Evolutionary conservation across 2,797 vertebrate genomes (phyloP), one percentile per base, ranked within the genome.

Genomic region (Coracias cyanogaster): DNA sequence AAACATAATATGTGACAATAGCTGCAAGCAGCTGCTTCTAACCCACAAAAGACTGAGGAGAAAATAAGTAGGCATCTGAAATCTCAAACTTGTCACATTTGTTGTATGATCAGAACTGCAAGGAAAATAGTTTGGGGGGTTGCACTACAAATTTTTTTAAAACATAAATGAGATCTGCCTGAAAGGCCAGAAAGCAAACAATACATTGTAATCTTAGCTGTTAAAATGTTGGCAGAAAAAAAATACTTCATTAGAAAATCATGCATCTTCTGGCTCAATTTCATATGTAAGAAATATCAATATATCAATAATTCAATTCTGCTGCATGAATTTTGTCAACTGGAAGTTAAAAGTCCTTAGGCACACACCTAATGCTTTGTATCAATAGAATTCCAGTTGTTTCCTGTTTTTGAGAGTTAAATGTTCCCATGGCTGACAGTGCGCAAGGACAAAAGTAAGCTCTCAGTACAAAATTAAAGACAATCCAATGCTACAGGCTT

Each of bases 1-100:
- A 95, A 88, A 83, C 93, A 21, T 57, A 89, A 80, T 88, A 83
- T 17, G 22, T 93, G 62, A 82, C 43, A 94, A 92, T 60, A 88
- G 74, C 77, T 71, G 24, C 69, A 89, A 91, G 87, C 19, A 62
- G 76, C 60, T 83, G 67, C 46, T 90, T 90, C 43, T 93, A 82
- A 49, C 49, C 15, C 33, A 57, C 13, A 58, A 81, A 92, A 86
- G 52, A 72, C 48, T 60, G 28, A 64, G 19, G 12, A 78, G 64
- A 86, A 90, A 91, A 65, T 3, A 82, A 95, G 74, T 39, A 51
- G 54, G 29, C 29, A 70, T 94, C 77, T 86, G 37, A 76, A 89
- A 93, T 28, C 43, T 65, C 90, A 46, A 96, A 73, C 31, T 61
- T 82, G 52, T 49, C 69, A 54, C 14, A 60, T 81, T 90, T 95